Conservation (phyloP, 2,888 invertebrate genomes). For the Scaptomyza tumidula region DNA sequence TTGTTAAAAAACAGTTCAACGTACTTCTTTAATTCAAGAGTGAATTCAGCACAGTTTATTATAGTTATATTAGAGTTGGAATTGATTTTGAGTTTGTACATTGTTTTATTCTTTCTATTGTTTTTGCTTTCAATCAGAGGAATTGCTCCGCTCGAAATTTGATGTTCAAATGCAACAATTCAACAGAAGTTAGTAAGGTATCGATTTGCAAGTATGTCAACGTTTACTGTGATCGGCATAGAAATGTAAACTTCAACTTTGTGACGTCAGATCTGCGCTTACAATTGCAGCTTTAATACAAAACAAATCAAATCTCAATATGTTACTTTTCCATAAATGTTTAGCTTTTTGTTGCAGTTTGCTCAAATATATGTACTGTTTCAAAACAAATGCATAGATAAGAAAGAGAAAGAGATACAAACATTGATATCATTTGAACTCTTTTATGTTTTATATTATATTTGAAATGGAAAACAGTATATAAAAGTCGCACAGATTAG, state of each 20-base stretch:
- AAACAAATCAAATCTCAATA: not conserved
- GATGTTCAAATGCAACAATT: not conserved
- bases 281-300: not conserved
- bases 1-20: not conserved
- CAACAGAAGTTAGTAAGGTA: not conserved
- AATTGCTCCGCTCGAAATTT: not conserved
- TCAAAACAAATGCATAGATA: not conserved
- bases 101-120: not conserved
- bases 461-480: no score
- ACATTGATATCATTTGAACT: not conserved
- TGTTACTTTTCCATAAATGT: no score
- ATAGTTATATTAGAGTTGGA: not conserved
- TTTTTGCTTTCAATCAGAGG: not conserved
- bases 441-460: no score
- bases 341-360: not conserved
- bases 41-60: not conserved
- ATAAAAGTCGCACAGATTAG: no score
- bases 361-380: not conserved
- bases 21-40: not conserved
- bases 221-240: not conserved
- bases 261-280: not conserved
- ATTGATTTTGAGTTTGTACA: not conserved
- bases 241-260: not conserved
- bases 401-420: conserved; percentile 17
- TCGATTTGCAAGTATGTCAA: not conserved